Conservation (phyloP, 92 coral and sea anemone species). For the Actinernus sp. region DNA sequence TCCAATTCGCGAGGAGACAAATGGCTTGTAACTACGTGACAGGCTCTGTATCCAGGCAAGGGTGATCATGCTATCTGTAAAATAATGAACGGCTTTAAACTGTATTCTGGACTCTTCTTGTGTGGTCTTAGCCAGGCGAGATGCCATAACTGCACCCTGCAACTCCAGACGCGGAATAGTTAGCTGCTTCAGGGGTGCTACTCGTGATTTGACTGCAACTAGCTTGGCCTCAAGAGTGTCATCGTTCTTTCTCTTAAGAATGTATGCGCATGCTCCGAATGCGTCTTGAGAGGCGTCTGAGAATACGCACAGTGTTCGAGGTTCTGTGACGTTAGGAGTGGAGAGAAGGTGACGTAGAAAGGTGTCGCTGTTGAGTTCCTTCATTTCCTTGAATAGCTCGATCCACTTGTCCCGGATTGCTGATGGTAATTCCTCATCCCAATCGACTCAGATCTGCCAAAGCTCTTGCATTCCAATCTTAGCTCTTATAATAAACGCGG, state of each 20-base stretch:
- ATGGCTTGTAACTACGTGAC: constrained; percentile 40
- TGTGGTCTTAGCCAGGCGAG: constrained; percentile 32
- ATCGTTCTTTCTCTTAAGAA: constrained; percentile 28
- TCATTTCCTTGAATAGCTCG: constrained; percentile 30
- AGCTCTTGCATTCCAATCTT: constrained; percentile 50
- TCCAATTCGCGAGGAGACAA: constrained; percentile 34
- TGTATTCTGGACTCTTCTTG: constrained; percentile 25
- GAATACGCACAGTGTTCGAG: constrained; percentile 29
- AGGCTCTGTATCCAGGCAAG: constrained; percentile 52
- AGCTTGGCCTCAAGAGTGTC: constrained; percentile 13
- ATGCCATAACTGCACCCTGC: constrained; percentile 44
- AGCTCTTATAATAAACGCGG: constrained; percentile 41
- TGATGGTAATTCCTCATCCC: constrained; percentile 43
- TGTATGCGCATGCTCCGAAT: constrained; percentile 57
- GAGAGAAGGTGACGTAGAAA: constrained; percentile 17
- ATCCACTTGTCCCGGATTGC: constrained; percentile 25
- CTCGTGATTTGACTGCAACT: constrained; percentile 55
- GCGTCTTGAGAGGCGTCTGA: constrained; percentile 54
- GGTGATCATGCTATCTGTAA: constrained; percentile 39
- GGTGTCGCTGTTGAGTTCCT: constrained; percentile 35
- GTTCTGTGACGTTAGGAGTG: background rate
- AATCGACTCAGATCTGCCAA: constrained; percentile 47
- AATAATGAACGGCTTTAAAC: constrained; percentile 12
- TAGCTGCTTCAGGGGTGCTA: constrained; percentile 51
- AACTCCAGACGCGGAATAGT: constrained; percentile 51